Conservation (phyloP, 2,113 vertebrate genomes). For the Planiliza haematocheilus region DNA sequence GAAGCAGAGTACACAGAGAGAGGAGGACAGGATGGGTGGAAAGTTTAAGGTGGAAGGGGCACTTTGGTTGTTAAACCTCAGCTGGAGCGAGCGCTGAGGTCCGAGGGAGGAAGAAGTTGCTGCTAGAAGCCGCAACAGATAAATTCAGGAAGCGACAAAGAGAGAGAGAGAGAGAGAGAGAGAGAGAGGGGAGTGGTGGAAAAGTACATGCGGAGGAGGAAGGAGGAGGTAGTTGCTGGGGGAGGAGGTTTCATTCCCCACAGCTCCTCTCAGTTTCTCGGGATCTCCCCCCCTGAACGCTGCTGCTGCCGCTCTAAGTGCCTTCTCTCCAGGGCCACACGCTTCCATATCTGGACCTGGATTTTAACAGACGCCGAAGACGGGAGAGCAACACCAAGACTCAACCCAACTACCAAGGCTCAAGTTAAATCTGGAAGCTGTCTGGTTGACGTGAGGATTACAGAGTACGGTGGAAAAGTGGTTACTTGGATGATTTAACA, state of each 20-base stretch:
- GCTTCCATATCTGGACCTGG: conserved; percentile 68
- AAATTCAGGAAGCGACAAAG: conserved; percentile 30
- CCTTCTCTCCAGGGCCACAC: conserved; percentile 40
- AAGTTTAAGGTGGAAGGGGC: conserved; percentile 10
- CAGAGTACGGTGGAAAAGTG: not conserved
- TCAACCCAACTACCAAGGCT: not conserved
- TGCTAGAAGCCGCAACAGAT: conserved; percentile 57
- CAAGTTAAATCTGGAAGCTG: not conserved
- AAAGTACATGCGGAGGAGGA: conserved; percentile 58
- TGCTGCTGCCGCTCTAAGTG: conserved; percentile 39
- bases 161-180: conserved; percentile 24
- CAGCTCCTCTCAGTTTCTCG: conserved; percentile 56
- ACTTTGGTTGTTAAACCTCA: conserved; percentile 17
- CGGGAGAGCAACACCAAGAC: not conserved
- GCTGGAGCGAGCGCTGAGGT: not conserved
- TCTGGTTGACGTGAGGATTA: conserved; percentile 40
- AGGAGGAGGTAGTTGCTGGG: conserved; percentile 42
- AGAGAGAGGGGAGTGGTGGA: conserved; percentile 47
- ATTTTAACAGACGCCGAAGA: conserved; percentile 38
- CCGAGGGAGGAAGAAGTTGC: conserved; percentile 44
- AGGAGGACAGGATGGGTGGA: conserved; percentile 14
- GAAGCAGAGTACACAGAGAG: conserved; percentile 23
- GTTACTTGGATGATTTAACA: conserved; percentile 1
- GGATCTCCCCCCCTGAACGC: conserved; percentile 65
- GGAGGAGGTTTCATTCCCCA: conserved; percentile 56